Conservation (phyloP, 2,797 vertebrate species). For the Cynopterus sphinx region DNA sequence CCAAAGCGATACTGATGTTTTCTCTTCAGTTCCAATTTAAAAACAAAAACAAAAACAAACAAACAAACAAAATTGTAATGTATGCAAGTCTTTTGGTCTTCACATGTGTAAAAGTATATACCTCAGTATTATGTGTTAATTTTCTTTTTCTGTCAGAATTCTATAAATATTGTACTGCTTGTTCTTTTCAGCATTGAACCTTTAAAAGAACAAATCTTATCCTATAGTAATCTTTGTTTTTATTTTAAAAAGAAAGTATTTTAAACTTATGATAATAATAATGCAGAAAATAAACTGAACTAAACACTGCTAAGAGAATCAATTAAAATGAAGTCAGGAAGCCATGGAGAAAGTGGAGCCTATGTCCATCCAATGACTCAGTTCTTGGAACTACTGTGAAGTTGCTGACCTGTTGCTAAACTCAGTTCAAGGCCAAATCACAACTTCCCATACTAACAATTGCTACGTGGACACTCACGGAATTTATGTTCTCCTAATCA, state of each 20-base stretch:
- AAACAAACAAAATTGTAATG: background rate
- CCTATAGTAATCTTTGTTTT: background rate
- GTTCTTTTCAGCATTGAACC: background rate
- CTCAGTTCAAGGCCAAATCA: background rate
- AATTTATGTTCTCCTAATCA: background rate
- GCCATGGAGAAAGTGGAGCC: background rate
- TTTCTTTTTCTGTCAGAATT: background rate
- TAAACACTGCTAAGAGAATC: background rate
- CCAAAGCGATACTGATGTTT: background rate
- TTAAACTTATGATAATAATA: background rate
- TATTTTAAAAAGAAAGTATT: background rate
- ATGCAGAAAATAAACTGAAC: background rate
- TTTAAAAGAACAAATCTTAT: background rate
- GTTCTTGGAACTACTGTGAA: background rate
- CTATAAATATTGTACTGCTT: background rate
- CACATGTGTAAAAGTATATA: background rate
- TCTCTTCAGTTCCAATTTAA: background rate
- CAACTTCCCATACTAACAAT: background rate
- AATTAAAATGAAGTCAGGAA: background rate
- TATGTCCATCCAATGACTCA: background rate
- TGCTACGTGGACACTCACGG: background rate
- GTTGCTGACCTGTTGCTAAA: background rate
- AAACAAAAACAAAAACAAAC: background rate
- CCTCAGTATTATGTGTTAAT: background rate
- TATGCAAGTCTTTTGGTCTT: background rate